phyloP scores from a whole-genome alignment of 2,888 invertebrate species.

The Cepaea hortensis region DNA sequence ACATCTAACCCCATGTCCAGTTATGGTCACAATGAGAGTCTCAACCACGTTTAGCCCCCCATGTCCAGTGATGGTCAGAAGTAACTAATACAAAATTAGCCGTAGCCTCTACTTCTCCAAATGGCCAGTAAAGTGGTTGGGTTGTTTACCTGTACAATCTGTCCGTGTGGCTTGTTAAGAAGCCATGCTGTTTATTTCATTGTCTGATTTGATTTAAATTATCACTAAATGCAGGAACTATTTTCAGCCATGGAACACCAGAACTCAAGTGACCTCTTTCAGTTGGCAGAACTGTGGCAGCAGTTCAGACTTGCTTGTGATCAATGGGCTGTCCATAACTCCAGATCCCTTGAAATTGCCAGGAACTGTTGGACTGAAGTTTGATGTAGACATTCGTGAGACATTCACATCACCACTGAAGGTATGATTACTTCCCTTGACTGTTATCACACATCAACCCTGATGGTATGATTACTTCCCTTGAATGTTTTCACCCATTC shows the following conservation, averaged over 20 bases:
- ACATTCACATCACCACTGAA: conserved; percentile 46
- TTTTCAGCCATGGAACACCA: not conserved
- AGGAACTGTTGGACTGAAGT: conserved; percentile 57
- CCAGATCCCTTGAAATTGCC: conserved; percentile 62
- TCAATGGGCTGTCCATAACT: conserved; percentile 49
- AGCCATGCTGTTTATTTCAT: too few species aligned
- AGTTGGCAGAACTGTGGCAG: conserved; percentile 57
- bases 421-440: conserved; percentile 2
- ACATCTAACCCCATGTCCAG: too few species aligned
- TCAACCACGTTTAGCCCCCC: too few species aligned
- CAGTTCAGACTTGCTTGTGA: conserved; percentile 45
- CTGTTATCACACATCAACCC: not conserved
- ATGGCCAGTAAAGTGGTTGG: too few species aligned
- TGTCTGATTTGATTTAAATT: too few species aligned
- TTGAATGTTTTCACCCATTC: too few species aligned
- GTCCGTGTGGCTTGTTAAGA: too few species aligned
- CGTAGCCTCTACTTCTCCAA: too few species aligned
- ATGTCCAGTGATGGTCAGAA: too few species aligned
- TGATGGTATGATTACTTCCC: not conserved
- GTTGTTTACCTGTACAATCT: too few species aligned
- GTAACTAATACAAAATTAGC: too few species aligned
- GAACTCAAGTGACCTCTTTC: conserved; percentile 23
- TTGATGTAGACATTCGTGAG: conserved; percentile 50
- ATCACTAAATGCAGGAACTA: not conserved
- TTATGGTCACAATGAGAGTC: too few species aligned